These are phyloP conservation scores for Neoniphon sammara DNA, from an alignment of 2,797 vertebrate species.

Conservation along the genomic window DNA sequence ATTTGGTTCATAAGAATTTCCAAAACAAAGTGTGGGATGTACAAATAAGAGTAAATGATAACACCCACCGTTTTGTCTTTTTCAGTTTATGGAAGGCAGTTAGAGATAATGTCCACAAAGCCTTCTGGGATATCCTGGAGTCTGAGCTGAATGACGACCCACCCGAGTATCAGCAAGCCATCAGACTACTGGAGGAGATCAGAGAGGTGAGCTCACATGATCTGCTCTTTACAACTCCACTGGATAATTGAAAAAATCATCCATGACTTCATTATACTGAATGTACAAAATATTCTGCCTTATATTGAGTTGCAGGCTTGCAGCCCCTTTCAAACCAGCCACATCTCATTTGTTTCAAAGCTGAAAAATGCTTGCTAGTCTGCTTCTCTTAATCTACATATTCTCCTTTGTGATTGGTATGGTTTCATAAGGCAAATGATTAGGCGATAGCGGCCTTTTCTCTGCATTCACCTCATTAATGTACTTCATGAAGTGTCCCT, in stretches of 20 bases:
- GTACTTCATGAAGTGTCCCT: too few species aligned
- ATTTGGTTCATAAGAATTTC: too few species aligned
- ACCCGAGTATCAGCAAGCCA: slow-evolving; percentile 90
- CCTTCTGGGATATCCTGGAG: slow-evolving; percentile 93
- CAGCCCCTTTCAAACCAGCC: too few species aligned
- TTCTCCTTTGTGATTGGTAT: too few species aligned
- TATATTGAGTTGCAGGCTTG: neutral
- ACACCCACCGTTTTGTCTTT: neutral
- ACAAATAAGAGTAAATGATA: neutral
- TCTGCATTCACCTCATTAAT: too few species aligned
- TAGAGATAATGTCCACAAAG: slow-evolving; percentile 89
- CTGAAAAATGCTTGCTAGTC: too few species aligned
- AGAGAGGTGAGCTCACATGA: slow-evolving; percentile 84
- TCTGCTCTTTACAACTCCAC: neutral
- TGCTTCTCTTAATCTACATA: too few species aligned
- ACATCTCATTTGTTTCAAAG: too few species aligned
- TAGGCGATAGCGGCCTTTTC: too few species aligned
- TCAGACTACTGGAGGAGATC: slow-evolving; percentile 93
- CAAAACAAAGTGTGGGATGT: neutral
- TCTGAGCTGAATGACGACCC: slow-evolving; percentile 90
- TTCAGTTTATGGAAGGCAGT: slow-evolving; percentile 87
- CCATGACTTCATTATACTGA: neutral
- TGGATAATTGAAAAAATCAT: neutral
- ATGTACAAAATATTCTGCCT: neutral
- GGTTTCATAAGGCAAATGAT: too few species aligned